Percentiles rank a stretch among this genome's conserved stretches.
Evolutionary conservation across 2,113 vertebrate genomes (phyloP).

Genomic region (Myotis yumanensis): DNA sequence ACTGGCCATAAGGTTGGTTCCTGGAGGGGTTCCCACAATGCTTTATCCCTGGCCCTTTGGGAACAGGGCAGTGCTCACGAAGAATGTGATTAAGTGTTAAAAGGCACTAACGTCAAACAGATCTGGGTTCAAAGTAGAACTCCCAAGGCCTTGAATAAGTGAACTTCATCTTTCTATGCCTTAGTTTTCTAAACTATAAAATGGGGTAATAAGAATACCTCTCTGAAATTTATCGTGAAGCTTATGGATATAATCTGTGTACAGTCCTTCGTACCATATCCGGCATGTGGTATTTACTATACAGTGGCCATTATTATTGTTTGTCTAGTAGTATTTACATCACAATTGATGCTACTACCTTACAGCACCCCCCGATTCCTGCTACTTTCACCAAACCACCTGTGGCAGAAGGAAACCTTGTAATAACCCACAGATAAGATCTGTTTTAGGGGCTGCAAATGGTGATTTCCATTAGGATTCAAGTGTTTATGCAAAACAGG

Average conservation of each 20-base stretch:
- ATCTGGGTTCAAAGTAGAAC: not conserved
- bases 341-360: not conserved
- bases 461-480: not conserved
- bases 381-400: not conserved
- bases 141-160: not conserved
- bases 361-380: not conserved
- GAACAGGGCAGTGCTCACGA: not conserved
- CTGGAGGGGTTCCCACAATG: not conserved
- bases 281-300: not conserved
- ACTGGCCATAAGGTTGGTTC: not conserved
- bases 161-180: not conserved
- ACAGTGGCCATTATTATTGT: not conserved
- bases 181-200: slow-evolving; percentile 26
- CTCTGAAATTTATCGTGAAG: not conserved
- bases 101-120: not conserved
- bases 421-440: not conserved
- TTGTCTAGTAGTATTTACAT: not conserved
- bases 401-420: not conserved
- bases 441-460: not conserved
- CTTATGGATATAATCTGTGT: not conserved
- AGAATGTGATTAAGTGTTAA: not conserved
- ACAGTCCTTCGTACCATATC: not conserved
- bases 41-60: not conserved
- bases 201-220: not conserved
- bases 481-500: not conserved